These are phyloP conservation scores for Beris morrisii DNA, from an alignment of 2,888 invertebrate genomes.

Conservation along the genomic window DNA sequence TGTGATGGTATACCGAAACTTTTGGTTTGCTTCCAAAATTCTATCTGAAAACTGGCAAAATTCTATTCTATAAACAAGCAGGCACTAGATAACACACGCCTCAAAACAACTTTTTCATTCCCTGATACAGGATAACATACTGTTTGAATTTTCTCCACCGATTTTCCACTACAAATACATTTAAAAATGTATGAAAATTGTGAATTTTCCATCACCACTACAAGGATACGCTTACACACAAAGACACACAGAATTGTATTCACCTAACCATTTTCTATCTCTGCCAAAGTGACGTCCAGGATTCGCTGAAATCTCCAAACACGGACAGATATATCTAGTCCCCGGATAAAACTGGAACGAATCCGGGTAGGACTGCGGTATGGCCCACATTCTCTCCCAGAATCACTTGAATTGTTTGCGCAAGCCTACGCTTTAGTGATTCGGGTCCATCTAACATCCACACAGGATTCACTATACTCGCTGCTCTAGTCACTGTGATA, in stretches of 20 bases:
- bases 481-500: slow-evolving; percentile 16
- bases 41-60: not conserved
- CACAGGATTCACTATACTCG: slow-evolving; percentile 21
- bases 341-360: slow-evolving; percentile 32
- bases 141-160: not conserved
- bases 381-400: slow-evolving; percentile 28
- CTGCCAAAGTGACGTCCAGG: slow-evolving; percentile 26
- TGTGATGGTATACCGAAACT: no score
- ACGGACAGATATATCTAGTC: slow-evolving; percentile 41
- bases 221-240: not conserved
- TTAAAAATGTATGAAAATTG: no score
- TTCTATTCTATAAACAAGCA: slow-evolving; percentile 23
- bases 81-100: slow-evolving; percentile 36
- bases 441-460: slow-evolving; percentile 17
- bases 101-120: slow-evolving; percentile 36
- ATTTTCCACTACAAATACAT: not conserved
- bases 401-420: slow-evolving; percentile 31
- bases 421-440: slow-evolving; percentile 28
- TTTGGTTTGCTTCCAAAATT: no score
- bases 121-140: slow-evolving; percentile 1
- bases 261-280: slow-evolving; percentile 27
- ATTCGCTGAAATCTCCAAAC: slow-evolving; percentile 36
- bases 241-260: slow-evolving; percentile 7
- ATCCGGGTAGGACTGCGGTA: slow-evolving; percentile 32
- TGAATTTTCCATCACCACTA: no score